Evolutionary conservation across 2,888 invertebrate genomes (phyloP).

Genomic region (Phengaris arion): DNA sequence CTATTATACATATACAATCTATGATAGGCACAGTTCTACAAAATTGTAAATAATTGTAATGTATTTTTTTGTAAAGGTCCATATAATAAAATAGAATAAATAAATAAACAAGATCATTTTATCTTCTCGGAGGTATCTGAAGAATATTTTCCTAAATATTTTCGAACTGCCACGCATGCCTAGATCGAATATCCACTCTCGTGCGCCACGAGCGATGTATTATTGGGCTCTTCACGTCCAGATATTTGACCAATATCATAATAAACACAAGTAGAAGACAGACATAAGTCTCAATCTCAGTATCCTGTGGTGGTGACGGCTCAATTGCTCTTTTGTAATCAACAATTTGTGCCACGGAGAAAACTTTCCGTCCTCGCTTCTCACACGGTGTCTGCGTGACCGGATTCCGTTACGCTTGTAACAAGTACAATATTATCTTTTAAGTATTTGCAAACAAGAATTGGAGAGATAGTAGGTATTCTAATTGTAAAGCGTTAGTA

Average conservation of each 20-base stretch:
- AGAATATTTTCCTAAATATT: too few species aligned
- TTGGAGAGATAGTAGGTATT: too few species aligned
- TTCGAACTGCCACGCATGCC: neutral
- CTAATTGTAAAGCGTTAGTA: too few species aligned
- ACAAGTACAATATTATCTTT: too few species aligned
- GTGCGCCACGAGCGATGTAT: conserved; percentile 21
- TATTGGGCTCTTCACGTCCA: neutral
- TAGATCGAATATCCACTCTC: neutral
- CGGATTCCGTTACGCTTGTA: conserved; percentile 50
- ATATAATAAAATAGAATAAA: too few species aligned
- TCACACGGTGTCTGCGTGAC: conserved; percentile 66
- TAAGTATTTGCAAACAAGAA: too few species aligned
- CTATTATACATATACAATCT: neutral
- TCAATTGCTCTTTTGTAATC: conserved; percentile 79
- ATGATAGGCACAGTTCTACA: too few species aligned
- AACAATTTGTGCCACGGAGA: conserved; percentile 70
- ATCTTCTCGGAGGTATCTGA: too few species aligned
- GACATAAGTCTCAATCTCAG: conserved; percentile 73
- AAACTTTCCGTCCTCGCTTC: conserved; percentile 55
- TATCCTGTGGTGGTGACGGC: conserved; percentile 72
- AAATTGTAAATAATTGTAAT: too few species aligned
- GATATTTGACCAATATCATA: neutral
- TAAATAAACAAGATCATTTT: too few species aligned
- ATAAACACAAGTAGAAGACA: conserved; percentile 34
- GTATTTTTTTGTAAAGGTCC: too few species aligned